Evolutionary conservation across 1,140 invertebrate species (phyloP).

Genomic region (Mycetomoellerius zeteki): DNA sequence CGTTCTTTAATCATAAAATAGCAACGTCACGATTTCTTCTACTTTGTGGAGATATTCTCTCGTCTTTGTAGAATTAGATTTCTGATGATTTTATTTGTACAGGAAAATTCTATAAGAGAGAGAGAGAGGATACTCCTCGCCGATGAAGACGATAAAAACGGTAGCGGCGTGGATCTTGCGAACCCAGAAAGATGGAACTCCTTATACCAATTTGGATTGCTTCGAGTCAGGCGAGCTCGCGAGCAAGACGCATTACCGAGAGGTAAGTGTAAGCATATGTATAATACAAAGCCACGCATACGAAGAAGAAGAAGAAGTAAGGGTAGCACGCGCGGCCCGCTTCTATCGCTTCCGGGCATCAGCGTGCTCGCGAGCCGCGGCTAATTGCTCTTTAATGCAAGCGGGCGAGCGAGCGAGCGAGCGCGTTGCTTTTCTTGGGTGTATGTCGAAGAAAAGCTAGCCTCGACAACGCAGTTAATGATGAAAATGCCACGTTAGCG

Average conservation of each 20-base stretch:
- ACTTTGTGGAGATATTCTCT: not conserved
- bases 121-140: not conserved
- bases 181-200: conserved; percentile 47
- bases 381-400: conserved; percentile 86
- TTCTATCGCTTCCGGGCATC: conserved; percentile 86
- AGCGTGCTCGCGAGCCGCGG: conserved; percentile 85
- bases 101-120: not conserved
- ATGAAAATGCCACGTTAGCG: conserved; percentile 3
- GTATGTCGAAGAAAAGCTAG: conserved; percentile 58
- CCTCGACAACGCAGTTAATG: conserved; percentile 24
- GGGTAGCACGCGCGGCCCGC: conserved; percentile 84
- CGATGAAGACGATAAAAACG: conserved; percentile 29
- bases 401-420: conserved; percentile 58
- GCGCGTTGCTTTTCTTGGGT: conserved; percentile 81
- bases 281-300: conserved; percentile 49
- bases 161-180: conserved; percentile 17
- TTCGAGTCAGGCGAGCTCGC: conserved; percentile 59
- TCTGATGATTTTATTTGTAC: conserved; percentile 15
- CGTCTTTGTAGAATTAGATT: not conserved
- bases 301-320: conserved; percentile 78
- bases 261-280: conserved; percentile 50
- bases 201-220: conserved; percentile 42
- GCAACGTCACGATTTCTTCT: not conserved
- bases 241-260: conserved; percentile 42
- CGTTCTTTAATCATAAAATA: conserved; percentile 3